These are phyloP conservation scores for Hydrotaea diabolus DNA, from an alignment of 2,888 invertebrate genomes.

Conservation along the genomic window DNA sequence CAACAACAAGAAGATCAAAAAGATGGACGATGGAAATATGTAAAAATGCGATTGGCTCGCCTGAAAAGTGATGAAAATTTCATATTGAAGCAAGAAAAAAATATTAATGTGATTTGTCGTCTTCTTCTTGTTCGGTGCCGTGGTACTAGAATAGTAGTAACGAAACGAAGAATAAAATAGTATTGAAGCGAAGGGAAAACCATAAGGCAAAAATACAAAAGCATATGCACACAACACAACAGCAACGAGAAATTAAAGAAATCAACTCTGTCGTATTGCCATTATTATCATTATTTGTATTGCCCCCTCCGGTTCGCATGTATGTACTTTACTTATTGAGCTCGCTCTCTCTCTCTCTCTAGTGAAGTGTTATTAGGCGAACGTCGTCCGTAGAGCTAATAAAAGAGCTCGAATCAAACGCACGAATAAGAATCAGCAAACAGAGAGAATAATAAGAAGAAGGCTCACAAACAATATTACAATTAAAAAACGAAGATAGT, in stretches of 20 bases:
- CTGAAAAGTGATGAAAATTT: slow-evolving; percentile 74
- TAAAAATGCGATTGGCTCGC: slow-evolving; percentile 76
- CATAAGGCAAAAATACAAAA: slow-evolving; percentile 70
- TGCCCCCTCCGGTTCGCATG: background rate
- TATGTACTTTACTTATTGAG: no score
- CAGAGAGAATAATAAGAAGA: slow-evolving; percentile 48
- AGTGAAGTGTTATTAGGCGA: slow-evolving; percentile 47
- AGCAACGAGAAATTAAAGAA: slow-evolving; percentile 52
- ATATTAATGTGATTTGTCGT: slow-evolving; percentile 73
- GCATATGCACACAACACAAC: slow-evolving; percentile 50
- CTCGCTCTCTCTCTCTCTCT: background rate
- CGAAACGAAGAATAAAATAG: slow-evolving; percentile 63
- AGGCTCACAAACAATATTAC: slow-evolving; percentile 47
- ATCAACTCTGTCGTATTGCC: slow-evolving; percentile 57
- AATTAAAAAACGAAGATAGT: slow-evolving; percentile 40
- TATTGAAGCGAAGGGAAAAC: slow-evolving; percentile 68
- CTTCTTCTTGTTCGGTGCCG: slow-evolving; percentile 37
- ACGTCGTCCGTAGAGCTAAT: slow-evolving; percentile 55
- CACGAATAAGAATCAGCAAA: slow-evolving; percentile 26
- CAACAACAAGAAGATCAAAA: background rate
- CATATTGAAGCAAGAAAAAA: slow-evolving; percentile 73
- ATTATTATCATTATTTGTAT: slow-evolving; percentile 13
- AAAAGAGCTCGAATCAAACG: slow-evolving; percentile 55
- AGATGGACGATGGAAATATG: slow-evolving; percentile 72
- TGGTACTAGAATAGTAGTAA: slow-evolving; percentile 70